Base-by-base conservation (phyloP, 1,140 invertebrate species). In the Portunus trituberculatus region DNA sequence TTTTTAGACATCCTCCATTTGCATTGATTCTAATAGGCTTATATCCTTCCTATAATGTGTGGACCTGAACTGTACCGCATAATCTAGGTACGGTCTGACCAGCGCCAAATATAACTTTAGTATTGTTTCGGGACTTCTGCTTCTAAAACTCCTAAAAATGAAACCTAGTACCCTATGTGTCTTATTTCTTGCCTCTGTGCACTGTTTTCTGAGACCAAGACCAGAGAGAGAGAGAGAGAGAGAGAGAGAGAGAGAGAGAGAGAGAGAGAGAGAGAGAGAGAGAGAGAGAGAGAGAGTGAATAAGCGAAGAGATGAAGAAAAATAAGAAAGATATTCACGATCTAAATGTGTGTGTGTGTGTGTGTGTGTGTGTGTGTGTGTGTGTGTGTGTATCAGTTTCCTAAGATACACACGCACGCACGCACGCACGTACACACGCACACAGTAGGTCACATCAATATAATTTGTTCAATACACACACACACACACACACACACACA, bases 161-260 rank as follows among this genome's bases (percentile, higher is more conserved):
- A n/a, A n/a, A n/a, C n/a, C n/a, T n/a, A n/a, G n/a, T n/a, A n/a
- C n/a, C n/a, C n/a, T 52, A 14, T 52, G 48, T 52, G 48, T 52
- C 6, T 52, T 6, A 7, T 6, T 52, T 52, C 14, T 6, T 52
- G 48, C 14, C 6, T 52, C 6, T 52, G 48, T 52, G 48, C 48
- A 52, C 48, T 52, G 6, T 52, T 52, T 52, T 52, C 14, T 52
- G n/a, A n/a, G n/a, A n/a, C n/a, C n/a, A n/a, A n/a, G n/a, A n/a
- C n/a, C n/a, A 92, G 91, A 92, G 91, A 92, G 91, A 92, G 91
- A 92, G 91, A 92, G 91, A 92, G 91, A 92, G 91, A 92, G 91
- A 92, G 91, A 92, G 91, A 92, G 91, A 92, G 91, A 92, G 95
- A 95, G 91, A 93, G 92, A 86, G 94, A 95, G 92, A 91, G 91